Evolutionary conservation across 2,888 invertebrate genomes (phyloP).

Genomic region (Hypomecis atomaria): DNA sequence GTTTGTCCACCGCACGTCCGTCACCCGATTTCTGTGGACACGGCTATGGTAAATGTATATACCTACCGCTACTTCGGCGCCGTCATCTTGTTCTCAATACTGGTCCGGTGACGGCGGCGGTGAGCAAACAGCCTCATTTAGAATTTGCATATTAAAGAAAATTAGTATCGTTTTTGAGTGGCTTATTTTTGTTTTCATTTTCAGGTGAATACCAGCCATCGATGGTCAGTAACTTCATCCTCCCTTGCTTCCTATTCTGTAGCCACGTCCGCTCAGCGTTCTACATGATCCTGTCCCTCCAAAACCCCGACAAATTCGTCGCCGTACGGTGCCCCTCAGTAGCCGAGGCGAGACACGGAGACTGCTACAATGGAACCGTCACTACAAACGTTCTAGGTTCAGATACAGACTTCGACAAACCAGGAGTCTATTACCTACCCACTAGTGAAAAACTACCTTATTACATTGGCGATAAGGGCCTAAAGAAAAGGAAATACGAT

Average conservation of each 20-base stretch:
- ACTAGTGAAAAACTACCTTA: conserved; percentile 62
- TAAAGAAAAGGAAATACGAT: conserved; percentile 56
- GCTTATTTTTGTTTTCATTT: not conserved
- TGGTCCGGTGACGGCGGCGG: no score
- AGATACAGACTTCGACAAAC: conserved; percentile 66
- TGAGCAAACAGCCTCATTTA: no score
- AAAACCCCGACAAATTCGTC: conserved; percentile 63
- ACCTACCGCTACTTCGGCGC: no score
- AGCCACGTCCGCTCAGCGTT: conserved; percentile 69
- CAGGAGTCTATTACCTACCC: conserved; percentile 72
- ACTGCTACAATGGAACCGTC: conserved; percentile 58
- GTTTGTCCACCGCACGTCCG: no score
- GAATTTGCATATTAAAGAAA: no score
- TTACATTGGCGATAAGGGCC: conserved; percentile 61
- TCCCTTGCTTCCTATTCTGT: conserved; percentile 73
- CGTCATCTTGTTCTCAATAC: no score
- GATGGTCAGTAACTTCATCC: conserved; percentile 61
- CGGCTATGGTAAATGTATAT: no score
- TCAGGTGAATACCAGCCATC: conserved; percentile 74
- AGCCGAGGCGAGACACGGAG: conserved; percentile 59
- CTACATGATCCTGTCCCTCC: conserved; percentile 63
- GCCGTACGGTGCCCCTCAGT: conserved; percentile 66
- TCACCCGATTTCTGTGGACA: no score
- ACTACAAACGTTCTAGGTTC: conserved; percentile 65
- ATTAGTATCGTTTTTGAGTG: no score